Percentiles rank a stretch among this genome's conserved stretches.
Evolutionary conservation across 92 coral and sea anemone species (phyloP).

Genomic region (Bergia sp.): DNA sequence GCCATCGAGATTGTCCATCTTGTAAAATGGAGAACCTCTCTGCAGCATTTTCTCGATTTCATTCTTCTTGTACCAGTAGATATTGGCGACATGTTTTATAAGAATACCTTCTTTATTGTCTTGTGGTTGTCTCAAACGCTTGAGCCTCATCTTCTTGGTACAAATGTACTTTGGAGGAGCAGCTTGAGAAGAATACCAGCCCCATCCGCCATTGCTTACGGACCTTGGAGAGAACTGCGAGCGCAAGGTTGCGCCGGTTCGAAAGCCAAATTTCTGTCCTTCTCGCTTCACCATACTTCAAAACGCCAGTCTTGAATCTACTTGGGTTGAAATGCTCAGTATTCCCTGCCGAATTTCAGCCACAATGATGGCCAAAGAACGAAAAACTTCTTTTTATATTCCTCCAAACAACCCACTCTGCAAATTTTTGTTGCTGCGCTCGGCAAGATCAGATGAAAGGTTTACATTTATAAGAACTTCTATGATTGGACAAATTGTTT

Average conservation of each 20-base stretch:
- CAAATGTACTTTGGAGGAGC: conserved; percentile 25
- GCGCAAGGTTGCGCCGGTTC: conserved; percentile 38
- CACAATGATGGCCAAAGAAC: not conserved
- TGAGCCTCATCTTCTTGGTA: conserved; percentile 24
- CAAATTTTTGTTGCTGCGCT: conserved; percentile 10
- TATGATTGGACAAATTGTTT: conserved; percentile 9
- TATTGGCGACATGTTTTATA: conserved; percentile 17
- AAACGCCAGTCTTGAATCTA: not conserved
- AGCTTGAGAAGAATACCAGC: not conserved
- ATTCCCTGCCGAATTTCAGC: too few species aligned
- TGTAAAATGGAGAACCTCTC: conserved; percentile 8
- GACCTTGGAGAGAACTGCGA: conserved; percentile 12
- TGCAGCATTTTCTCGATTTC: conserved; percentile 26
- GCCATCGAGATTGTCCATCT: conserved; percentile 34
- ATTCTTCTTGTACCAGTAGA: not conserved
- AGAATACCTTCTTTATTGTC: conserved; percentile 29
- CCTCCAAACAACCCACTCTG: not conserved
- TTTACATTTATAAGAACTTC: not conserved
- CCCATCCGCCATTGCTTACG: not conserved
- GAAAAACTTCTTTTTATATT: not conserved
- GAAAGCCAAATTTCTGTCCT: conserved; percentile 33
- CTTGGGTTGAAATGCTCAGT: too few species aligned
- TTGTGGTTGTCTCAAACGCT: conserved; percentile 43
- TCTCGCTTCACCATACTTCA: conserved; percentile 29
- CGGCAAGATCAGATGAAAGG: not conserved